These are phyloP conservation scores for Coenobita brevimanus DNA, from an alignment of 1,140 invertebrate genomes.

Conservation along the genomic window DNA sequence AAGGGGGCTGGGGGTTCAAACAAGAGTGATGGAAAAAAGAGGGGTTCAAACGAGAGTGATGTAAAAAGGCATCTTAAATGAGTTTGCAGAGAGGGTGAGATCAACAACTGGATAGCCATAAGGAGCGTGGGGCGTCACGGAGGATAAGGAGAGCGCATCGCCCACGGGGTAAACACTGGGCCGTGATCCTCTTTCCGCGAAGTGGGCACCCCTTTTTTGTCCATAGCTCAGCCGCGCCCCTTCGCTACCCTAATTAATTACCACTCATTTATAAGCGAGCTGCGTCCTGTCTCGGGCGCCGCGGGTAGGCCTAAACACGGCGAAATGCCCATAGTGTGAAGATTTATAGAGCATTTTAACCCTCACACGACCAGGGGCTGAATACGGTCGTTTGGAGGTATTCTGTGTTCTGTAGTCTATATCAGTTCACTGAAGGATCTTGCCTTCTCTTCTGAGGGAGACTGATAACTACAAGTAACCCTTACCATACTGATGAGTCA, in stretches of 20 bases:
- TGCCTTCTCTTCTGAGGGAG: no score
- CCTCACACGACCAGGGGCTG: no score
- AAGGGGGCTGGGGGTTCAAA: no score
- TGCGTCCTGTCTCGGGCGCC: background rate
- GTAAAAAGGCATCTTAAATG: conserved; percentile 36
- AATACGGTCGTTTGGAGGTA: no score
- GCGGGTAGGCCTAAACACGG: background rate
- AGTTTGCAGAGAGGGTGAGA: conserved; percentile 42
- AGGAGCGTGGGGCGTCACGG: conserved; percentile 20
- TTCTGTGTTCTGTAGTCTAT: no score
- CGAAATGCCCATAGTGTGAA: background rate
- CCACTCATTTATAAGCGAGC: conserved; percentile 20
- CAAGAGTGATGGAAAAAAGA: background rate
- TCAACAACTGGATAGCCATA: conserved; percentile 38
- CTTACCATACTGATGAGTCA: no score
- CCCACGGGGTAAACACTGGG: conserved; percentile 31
- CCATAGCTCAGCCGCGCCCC: background rate
- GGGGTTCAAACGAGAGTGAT: conserved; percentile 37
- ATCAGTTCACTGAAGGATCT: no score
- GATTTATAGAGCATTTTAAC: no score
- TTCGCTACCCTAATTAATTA: conserved; percentile 34
- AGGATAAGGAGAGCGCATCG: conserved; percentile 25
- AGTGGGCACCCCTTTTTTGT: conserved; percentile 2
- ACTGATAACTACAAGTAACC: no score
- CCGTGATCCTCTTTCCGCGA: conserved; percentile 25